A percentile compares a stretch with the other conserved stretches of the same genome.
phyloP scores from a whole-genome alignment of 2,888 invertebrate genomes.

The Esperia sulphurella region DNA sequence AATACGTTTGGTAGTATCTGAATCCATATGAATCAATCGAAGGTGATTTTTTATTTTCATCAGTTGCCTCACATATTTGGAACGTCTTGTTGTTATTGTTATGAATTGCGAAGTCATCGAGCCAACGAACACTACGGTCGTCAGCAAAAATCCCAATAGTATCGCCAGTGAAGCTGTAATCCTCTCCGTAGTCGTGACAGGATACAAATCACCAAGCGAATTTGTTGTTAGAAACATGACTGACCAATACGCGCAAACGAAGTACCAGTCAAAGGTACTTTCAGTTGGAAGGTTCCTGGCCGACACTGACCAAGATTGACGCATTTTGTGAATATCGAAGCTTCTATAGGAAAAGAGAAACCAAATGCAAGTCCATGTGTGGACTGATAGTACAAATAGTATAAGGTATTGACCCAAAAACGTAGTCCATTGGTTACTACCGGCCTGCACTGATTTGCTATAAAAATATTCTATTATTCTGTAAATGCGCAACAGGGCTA shows the following conservation, averaged over 20 bases:
- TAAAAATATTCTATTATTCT: constrained; percentile 65
- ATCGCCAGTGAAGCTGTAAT: constrained; percentile 54
- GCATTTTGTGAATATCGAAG: constrained; percentile 50
- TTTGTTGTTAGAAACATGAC: constrained; percentile 69
- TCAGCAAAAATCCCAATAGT: constrained; percentile 63
- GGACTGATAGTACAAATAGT: constrained; percentile 61
- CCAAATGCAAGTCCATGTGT: constrained; percentile 71
- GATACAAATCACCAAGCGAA: constrained; percentile 67
- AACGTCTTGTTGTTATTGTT: constrained; percentile 65
- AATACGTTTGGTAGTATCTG: constrained; percentile 55
- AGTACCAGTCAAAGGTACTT: constrained; percentile 62
- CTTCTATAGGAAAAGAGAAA: constrained; percentile 58
- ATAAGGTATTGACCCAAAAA: constrained; percentile 70
- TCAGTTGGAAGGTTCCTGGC: constrained; percentile 59
- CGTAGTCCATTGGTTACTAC: constrained; percentile 70
- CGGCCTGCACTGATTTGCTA: constrained; percentile 62
- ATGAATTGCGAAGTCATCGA: constrained; percentile 73
- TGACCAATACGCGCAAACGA: constrained; percentile 68
- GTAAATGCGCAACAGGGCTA: constrained; percentile 58
- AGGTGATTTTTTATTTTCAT: constrained; percentile 67
- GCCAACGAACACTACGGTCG: constrained; percentile 72
- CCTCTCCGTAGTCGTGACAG: constrained; percentile 61
- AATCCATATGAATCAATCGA: constrained; percentile 59
- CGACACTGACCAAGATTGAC: constrained; percentile 58
- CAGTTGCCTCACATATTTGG: constrained; percentile 63